A percentile compares a stretch with the other conserved stretches of the same genome.
Conservation (phyloP, 2,797 vertebrate genomes). For the Rallus crepitans region DNA sequence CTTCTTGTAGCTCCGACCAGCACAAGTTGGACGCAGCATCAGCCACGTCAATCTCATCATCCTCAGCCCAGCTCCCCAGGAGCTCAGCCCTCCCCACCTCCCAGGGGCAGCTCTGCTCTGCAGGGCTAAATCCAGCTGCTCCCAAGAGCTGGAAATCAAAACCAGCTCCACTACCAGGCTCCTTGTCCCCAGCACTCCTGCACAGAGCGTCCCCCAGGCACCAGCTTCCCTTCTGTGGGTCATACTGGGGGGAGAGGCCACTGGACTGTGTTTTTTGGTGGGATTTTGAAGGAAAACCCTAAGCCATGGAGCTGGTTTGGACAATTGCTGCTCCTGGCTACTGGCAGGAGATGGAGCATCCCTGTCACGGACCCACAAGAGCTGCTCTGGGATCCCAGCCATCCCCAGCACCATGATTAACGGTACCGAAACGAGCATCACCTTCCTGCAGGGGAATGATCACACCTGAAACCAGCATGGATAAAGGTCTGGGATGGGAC, state of each 20-base stretch:
- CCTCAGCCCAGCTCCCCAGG: neutral
- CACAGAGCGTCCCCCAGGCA: neutral
- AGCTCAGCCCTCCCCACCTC: neutral
- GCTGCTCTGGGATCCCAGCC: neutral
- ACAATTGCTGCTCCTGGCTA: neutral
- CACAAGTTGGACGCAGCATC: neutral
- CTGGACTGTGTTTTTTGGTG: accelerated
- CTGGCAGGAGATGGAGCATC: neutral
- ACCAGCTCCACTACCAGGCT: neutral
- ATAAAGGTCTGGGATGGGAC: neutral
- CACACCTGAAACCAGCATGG: neutral
- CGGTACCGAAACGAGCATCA: accelerated
- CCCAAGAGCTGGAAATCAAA: neutral
- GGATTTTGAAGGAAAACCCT: neutral
- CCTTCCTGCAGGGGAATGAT: neutral
- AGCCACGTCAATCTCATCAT: too few relatives aligned
- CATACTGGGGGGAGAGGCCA: neutral
- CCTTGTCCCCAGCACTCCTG: neutral
- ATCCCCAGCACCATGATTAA: accelerated
- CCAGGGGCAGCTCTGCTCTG: neutral
- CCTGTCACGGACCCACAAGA: neutral
- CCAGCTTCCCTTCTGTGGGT: neutral
- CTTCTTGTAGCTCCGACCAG: neutral
- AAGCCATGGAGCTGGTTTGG: neutral
- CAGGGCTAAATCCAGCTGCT: neutral